Conservation (phyloP, 2,888 invertebrate genomes). For the Escarpia spicata region DNA sequence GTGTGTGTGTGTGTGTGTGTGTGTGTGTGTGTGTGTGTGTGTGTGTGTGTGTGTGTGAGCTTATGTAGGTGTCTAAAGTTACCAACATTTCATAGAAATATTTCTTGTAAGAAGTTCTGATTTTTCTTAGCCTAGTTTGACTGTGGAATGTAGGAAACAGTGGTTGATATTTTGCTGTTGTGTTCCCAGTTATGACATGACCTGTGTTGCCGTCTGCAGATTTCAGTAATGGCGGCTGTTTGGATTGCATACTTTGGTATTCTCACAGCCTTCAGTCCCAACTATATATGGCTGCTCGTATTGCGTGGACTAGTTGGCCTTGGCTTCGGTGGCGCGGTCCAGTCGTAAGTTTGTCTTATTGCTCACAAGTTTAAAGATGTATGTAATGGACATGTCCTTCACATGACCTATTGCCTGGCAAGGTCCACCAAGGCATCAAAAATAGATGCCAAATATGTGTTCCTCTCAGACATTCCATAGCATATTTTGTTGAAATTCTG, state of each 20-base stretch:
- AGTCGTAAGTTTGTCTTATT: constrained; percentile 39
- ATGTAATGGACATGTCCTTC: neutral
- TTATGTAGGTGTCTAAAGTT: neutral
- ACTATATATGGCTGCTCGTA: constrained; percentile 59
- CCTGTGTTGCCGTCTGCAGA: constrained; percentile 44
- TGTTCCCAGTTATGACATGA: neutral
- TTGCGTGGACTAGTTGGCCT: constrained; percentile 61
- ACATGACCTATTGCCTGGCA: neutral
- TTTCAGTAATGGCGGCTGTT: constrained; percentile 51
- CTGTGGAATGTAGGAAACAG: neutral
- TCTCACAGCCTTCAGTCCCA: constrained; percentile 59
- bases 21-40: too few relatives aligned
- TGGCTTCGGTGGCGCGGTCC: constrained; percentile 58
- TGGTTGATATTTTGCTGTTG: neutral
- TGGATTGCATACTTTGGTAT: constrained; percentile 61
- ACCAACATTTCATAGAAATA: too few relatives aligned
- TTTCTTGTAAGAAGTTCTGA: too few relatives aligned
- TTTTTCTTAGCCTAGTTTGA: too few relatives aligned
- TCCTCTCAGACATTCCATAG: too few relatives aligned
- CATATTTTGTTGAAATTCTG: too few relatives aligned
- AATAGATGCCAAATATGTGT: neutral
- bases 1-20: too few relatives aligned
- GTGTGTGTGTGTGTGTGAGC: too few relatives aligned
- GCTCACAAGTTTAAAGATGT: neutral
- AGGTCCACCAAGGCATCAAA: neutral